Base-by-base conservation (phyloP, 2,113 vertebrate species). In the Phrynocephalus versicolor region DNA sequence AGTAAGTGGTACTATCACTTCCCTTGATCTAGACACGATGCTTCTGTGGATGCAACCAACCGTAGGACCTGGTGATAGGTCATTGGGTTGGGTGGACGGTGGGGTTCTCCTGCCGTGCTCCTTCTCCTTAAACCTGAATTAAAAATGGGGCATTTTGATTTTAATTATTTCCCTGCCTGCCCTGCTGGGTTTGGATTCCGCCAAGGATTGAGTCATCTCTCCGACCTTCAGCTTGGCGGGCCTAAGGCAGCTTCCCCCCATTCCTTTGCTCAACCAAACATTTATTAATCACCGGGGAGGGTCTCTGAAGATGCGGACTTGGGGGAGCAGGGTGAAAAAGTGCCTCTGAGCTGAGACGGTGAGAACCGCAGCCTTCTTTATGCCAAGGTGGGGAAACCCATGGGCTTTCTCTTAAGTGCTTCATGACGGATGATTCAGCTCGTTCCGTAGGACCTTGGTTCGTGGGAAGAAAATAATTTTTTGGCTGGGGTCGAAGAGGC, bases 231-330 rank as follows among this genome's bases (percentile, higher is more conserved):
- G 18, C n/a, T n/a, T n/a, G n/a, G n/a, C n/a, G n/a, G n/a, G n/a
- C n/a, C n/a, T n/a, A n/a, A n/a, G n/a, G n/a, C n/a, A n/a, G n/a
- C n/a, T 25, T 89, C 92, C 81, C n/a, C 88, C 76, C 35, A 15
- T 90, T 93, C 88, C 87, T 91, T 94, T 92, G 92, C 85, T 79
- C 87, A 92, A 81, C 91, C 91, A 81, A 88, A 21, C 88, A 84
- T 41, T 92, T 93, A 94, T 95, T 93, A 92, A 94, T 94, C 92
- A 90, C 87, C 69, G 81, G 57, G 85, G 45, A 6, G 67, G 71
- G 67, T 89, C 89, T 91, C 86, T 70, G 76, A 90, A 88, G 73
- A 15, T 19, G 51, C 58, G 39, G 60, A 37, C 16, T 37, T 41
- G 90, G 88, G 87, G 71, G 81, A 51, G 45, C 10, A 10, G 45